These are phyloP conservation scores for Eupeodes latifasciatus DNA, from an alignment of 2,888 invertebrate species.

Conservation along the genomic window DNA sequence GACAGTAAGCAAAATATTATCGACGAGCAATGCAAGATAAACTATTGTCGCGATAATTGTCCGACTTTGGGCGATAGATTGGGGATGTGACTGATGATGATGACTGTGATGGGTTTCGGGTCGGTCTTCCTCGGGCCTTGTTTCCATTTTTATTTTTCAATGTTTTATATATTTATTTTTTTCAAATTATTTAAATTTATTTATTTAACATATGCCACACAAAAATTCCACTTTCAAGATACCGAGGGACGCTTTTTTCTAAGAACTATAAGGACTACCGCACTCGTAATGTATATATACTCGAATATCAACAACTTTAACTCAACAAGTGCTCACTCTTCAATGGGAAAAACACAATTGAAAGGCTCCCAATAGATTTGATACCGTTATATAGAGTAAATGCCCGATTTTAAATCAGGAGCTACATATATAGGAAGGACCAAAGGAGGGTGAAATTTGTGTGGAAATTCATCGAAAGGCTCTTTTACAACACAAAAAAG, in stretches of 20 bases:
- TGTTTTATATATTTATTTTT: background rate
- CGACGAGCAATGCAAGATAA: conserved; percentile 91
- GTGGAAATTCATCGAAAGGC: conserved; percentile 23
- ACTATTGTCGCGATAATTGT: conserved; percentile 86
- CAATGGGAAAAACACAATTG: conserved; percentile 81
- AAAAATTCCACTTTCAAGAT: conserved; percentile 1
- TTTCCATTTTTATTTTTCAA: conserved; percentile 31
- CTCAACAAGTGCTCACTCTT: conserved; percentile 83
- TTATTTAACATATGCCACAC: conserved; percentile 51
- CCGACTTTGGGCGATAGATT: conserved; percentile 77
- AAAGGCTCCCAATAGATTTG: conserved; percentile 79
- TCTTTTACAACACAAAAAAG: conserved; percentile 23
- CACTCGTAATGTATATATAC: conserved; percentile 14
- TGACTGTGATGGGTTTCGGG: conserved; percentile 14
- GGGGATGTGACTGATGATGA: background rate
- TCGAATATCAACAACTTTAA: conserved; percentile 1
- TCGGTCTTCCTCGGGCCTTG: conserved; percentile 34
- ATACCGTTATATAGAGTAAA: conserved; percentile 66
- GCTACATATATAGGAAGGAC: background rate
- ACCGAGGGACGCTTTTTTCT: conserved; percentile 36
- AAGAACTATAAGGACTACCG: conserved; percentile 55
- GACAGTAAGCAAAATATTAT: conserved; percentile 94
- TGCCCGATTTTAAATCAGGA: conserved; percentile 46
- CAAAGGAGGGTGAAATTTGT: background rate
- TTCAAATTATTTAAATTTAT: background rate